Percentiles rank a stretch among this genome's conserved stretches.
phyloP scores from a whole-genome alignment of 2,113 vertebrate species.

The Cettia cetti region DNA sequence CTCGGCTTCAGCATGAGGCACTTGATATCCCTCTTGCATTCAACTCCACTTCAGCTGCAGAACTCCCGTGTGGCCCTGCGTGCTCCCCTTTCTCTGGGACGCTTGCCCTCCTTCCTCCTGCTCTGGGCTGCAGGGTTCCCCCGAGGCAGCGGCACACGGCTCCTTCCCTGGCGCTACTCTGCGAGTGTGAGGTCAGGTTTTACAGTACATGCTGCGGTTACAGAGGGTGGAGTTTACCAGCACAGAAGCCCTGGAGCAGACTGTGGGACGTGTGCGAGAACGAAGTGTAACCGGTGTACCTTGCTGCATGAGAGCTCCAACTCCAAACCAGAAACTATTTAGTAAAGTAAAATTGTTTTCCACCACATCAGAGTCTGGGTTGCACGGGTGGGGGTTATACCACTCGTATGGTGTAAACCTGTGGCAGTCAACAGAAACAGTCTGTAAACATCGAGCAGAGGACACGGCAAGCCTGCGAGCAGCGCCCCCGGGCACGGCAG shows the following conservation, averaged over 20 bases:
- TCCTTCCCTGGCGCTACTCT: background rate
- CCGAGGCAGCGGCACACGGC: background rate
- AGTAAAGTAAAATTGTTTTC: constrained; percentile 99
- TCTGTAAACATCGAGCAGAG: constrained; percentile 67
- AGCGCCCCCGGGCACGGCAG: background rate
- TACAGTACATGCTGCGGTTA: constrained; percentile 50
- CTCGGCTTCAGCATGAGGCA: background rate
- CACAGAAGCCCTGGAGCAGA: constrained; percentile 75
- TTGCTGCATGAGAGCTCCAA: constrained; percentile 99
- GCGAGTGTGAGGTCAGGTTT: constrained; percentile 45
- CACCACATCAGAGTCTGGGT: constrained; percentile 96
- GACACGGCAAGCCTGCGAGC: constrained; percentile 31
- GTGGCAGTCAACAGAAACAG: constrained; percentile 76
- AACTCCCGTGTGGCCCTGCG: background rate
- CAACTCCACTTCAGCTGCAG: background rate
- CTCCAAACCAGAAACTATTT: constrained; percentile 99
- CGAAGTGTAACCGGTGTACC: constrained; percentile 80
- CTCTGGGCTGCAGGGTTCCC: background rate
- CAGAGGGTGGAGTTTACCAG: constrained; percentile 79
- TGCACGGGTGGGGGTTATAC: constrained; percentile 99
- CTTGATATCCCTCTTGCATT: background rate
- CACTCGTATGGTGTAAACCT: constrained; percentile 99
- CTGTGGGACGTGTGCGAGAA: constrained; percentile 75
- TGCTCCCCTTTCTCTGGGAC: background rate
- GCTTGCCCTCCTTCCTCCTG: background rate